phyloP scores from a whole-genome alignment of 2,888 invertebrate genomes.

The Drosophila falleni region DNA sequence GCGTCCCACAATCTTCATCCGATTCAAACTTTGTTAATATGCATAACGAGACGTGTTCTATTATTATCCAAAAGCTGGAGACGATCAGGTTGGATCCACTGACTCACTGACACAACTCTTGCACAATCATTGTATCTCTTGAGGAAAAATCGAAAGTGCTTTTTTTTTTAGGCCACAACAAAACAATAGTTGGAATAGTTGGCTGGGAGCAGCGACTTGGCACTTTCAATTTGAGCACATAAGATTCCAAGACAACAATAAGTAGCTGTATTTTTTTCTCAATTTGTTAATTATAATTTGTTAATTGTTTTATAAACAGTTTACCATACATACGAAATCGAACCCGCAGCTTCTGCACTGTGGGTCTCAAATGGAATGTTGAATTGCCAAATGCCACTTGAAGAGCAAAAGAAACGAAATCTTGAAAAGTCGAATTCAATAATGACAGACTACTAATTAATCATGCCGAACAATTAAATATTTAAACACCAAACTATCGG shows the following conservation, averaged over 20 bases:
- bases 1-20: constrained; percentile 41
- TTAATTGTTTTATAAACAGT: constrained; percentile 66
- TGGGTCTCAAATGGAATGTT: constrained; percentile 12
- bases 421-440: not conserved
- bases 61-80: constrained; percentile 51
- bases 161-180: constrained; percentile 26
- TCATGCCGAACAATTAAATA: not conserved
- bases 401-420: not conserved
- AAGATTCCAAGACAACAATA: constrained; percentile 22
- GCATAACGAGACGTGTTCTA: constrained; percentile 76
- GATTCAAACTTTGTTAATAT: constrained; percentile 47
- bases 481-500: not conserved
- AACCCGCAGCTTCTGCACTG: constrained; percentile 45
- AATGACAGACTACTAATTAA: constrained; percentile 15
- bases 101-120: constrained; percentile 38
- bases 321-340: constrained; percentile 44
- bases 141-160: constrained; percentile 56
- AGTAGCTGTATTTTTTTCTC: constrained; percentile 1
- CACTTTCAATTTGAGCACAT: constrained; percentile 15
- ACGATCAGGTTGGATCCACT: constrained; percentile 25
- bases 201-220: constrained; percentile 6
- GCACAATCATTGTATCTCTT: constrained; percentile 39
- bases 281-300: constrained; percentile 61
- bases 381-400: not conserved
- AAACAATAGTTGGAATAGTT: constrained; percentile 4